These are phyloP conservation scores for Gastracanthus pulcherrimus DNA, from an alignment of 2,888 invertebrate genomes.

Conservation along the genomic window DNA sequence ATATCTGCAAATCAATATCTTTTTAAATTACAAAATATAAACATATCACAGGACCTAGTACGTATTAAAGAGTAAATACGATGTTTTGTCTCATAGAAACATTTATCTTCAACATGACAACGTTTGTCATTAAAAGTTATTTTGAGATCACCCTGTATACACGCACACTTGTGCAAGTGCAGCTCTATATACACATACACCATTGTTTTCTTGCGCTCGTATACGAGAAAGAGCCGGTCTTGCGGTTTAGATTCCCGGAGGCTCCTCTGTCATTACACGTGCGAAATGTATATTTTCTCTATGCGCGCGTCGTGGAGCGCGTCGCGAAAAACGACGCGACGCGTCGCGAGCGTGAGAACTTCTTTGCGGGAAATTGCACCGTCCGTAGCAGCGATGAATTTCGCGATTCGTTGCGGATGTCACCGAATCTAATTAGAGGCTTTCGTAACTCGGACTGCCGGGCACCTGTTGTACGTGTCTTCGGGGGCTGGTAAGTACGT, in stretches of 20 bases:
- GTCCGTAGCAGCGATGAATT: background rate
- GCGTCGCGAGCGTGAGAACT: conserved; percentile 53
- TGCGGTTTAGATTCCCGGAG: conserved; percentile 71
- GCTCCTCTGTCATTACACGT: conserved; percentile 67
- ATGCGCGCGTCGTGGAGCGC: conserved; percentile 3
- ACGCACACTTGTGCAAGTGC: background rate
- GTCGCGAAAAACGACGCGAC: conserved; percentile 35
- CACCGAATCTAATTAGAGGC: conserved; percentile 33
- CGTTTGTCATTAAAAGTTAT: background rate
- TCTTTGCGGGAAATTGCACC: conserved; percentile 24
- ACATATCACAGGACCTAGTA: too few relatives aligned
- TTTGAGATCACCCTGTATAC: background rate
- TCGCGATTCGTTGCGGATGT: conserved; percentile 42
- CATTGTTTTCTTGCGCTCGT: conserved; percentile 44
- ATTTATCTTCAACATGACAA: background rate
- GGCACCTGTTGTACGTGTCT: conserved; percentile 46
- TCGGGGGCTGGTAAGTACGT: background rate
- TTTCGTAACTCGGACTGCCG: conserved; percentile 29
- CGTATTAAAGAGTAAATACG: too few relatives aligned
- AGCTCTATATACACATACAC: background rate
- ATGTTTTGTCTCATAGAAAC: too few relatives aligned
- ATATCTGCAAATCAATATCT: too few relatives aligned
- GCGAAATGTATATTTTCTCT: conserved; percentile 56
- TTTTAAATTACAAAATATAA: too few relatives aligned
- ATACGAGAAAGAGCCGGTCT: conserved; percentile 49